Base-by-base conservation (phyloP, 2,113 vertebrate species). In the Tenrec ecaudatus region DNA sequence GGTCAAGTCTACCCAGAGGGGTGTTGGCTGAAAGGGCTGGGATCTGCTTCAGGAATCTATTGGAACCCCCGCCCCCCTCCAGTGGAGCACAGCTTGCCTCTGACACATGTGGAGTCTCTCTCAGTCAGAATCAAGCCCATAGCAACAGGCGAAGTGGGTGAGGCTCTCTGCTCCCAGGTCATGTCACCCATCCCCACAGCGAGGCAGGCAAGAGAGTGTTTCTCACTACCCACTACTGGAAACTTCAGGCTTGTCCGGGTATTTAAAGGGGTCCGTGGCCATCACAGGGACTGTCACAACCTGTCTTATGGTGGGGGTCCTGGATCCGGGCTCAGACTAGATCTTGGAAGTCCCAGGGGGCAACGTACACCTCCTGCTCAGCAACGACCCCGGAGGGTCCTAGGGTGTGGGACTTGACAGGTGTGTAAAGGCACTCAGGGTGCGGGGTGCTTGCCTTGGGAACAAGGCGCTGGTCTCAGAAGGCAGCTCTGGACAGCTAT, bases 201-300 rank as follows among this genome's bases (percentile, higher is more conserved):
- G 47, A 53, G 47, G 47, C 47, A 10, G 47, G 47, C 12, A 10
- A 10, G 47, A 53, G 38, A 36, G 62, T 53, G 86, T 79, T 92
- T 82, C 76, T 79, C 85, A 94, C 84, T 64, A 31, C 66, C 82
- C 94, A 95, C 93, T 95, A 94, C 95, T 96, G 91, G 91, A 97
- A 94, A 60, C 90, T 89, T 85, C 17, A 66, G 89, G 71, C 88
- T 2, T 58, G 40, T 66, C 36, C 38, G 17, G 6, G 58, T 88
- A 86, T 85, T 93, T 93, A 58, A 85, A 83, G 86, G 82, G 69
- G 62, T 88, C 76, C 10, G 3, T 95, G 95, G 95, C 88, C 83
- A 88, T 90, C 83, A 88, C 33, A 33, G 77, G 57, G 91, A 93
- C 81, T 4, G 69, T 86, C 53, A 95, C 60, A 40, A 43, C n/a